Conservation (phyloP, 2,888 invertebrate genomes). For the Agrochola lychnidis region DNA sequence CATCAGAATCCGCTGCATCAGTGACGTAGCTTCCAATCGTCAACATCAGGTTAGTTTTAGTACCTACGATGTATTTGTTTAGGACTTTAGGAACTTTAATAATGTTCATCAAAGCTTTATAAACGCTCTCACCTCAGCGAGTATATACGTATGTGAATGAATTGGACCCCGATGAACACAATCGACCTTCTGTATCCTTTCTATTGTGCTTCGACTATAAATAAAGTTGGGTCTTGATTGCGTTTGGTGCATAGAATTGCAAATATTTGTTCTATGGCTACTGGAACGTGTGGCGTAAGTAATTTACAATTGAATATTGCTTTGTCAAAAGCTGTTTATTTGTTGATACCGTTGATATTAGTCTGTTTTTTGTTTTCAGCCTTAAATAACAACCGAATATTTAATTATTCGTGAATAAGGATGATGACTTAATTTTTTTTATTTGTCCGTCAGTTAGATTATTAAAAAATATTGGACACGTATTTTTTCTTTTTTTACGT, state of each 20-base stretch:
- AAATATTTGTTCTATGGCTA: slow-evolving; percentile 59
- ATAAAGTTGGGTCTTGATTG: slow-evolving; percentile 70
- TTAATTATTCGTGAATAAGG: no score
- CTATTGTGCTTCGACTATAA: slow-evolving; percentile 23
- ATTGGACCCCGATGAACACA: background rate
- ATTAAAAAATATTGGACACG: no score
- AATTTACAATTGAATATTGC: slow-evolving; percentile 49
- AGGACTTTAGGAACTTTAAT: no score
- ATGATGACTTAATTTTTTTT: no score
- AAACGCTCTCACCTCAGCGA: background rate
- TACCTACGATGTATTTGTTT: background rate
- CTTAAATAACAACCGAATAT: background rate
- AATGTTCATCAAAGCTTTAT: background rate
- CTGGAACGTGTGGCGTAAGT: slow-evolving; percentile 41
- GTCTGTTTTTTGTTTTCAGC: slow-evolving; percentile 5
- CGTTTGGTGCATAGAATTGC: slow-evolving; percentile 65
- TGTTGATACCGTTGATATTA: background rate
- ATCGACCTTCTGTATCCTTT: slow-evolving; percentile 5
- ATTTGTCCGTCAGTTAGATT: no score
- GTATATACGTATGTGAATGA: background rate
- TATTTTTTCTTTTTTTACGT: no score
- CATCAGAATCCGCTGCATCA: no score
- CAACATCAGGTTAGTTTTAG: background rate
- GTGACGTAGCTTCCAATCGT: background rate
- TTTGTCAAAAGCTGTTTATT: slow-evolving; percentile 18